Base-by-base conservation (phyloP, 2,113 vertebrate genomes). In the Bufo bufo region DNA sequence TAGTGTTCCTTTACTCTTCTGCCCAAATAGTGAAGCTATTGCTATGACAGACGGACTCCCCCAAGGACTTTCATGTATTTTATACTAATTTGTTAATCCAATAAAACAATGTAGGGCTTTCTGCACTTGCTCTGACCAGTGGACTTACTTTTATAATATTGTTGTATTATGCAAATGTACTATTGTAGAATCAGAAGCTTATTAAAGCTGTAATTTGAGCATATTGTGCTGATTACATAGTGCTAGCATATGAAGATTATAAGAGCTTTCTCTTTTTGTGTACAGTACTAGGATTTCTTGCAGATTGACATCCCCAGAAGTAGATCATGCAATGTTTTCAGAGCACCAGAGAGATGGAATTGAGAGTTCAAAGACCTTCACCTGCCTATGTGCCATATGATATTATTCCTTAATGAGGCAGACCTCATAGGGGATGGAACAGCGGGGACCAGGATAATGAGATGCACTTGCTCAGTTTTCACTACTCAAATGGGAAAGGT, bases 381-480 rank as follows among this genome's bases (percentile, higher is more conserved):
- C 52, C 65, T 74, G 33, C 65, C 78, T 81, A 43, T 82, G 50
- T 87, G 78, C 65, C 43, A 59, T 82, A 69, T 82, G 79, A 81
- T 74, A 87, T 75, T 87, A 75, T 63, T 66, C 86, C 75, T 80
- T 87, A 87, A 87, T 87, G 86, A 87, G 86, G 45, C 19, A 82
- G 45, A 61, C 49, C 69, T 50, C 78, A 58, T 69, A 58, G 66
- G 45, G 69, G 19, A 83, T 23, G 54, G 54, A 87, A 82, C 86
- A 87, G 86, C 86, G 19, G 86, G 86, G n/a, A 10, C 54, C 79
- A 23, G 69, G 33, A 82, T 87, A 87, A 87, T 87, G 66, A 87
- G 61, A 45, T 74, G 23, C 78, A 87, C 56, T 14, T 87, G 86
- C 79, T 50, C 63, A 87, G 4, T 19, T 20, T 61, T 72, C 56